These are phyloP conservation scores for Drosophila leonis DNA, from an alignment of 2,888 invertebrate genomes.

Conservation along the genomic window DNA sequence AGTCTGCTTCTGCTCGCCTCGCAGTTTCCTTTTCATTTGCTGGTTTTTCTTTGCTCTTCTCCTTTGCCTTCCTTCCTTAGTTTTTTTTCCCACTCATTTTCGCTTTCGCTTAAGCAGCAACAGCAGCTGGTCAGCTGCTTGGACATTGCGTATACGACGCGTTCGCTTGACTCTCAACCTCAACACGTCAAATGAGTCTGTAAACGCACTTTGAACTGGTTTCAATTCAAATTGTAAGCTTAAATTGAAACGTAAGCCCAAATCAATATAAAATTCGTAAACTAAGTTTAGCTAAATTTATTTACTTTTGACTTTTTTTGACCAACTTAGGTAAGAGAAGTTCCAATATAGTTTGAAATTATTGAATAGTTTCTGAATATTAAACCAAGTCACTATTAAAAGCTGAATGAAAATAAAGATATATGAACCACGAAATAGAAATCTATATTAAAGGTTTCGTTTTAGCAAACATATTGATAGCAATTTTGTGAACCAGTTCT, in stretches of 20 bases:
- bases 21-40: conserved; percentile 20
- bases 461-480: neutral
- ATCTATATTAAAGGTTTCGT: too few relatives aligned
- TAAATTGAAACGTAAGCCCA: neutral
- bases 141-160: conserved; percentile 38
- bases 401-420: too few relatives aligned
- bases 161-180: neutral
- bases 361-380: too few relatives aligned
- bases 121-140: conserved; percentile 24
- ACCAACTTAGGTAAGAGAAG: neutral
- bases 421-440: too few relatives aligned
- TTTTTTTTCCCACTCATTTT: neutral
- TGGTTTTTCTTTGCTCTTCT: conserved; percentile 4
- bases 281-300: neutral
- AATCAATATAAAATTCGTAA: neutral
- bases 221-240: neutral
- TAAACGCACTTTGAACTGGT: neutral
- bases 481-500: neutral
- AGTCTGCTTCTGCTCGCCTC: conserved; percentile 35
- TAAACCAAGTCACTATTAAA: too few relatives aligned
- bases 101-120: neutral
- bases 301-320: neutral
- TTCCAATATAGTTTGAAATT: too few relatives aligned
- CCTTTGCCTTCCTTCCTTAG: neutral
- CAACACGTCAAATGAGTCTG: neutral